These are phyloP conservation scores for Cyanoliseus patagonus DNA, from an alignment of 2,113 vertebrate species.

Conservation along the genomic window DNA sequence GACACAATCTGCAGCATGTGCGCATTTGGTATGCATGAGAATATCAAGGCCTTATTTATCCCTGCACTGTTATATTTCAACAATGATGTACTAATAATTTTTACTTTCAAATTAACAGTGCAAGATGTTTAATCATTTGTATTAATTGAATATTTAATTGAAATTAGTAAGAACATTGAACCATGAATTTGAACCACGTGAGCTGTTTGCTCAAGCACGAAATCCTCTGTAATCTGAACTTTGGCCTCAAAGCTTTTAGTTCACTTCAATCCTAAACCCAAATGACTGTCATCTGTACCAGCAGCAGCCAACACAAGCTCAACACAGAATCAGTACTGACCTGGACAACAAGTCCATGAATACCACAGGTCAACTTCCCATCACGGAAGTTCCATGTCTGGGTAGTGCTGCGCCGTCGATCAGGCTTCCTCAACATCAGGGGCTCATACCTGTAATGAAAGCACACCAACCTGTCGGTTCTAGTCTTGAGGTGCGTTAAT, in stretches of 20 bases:
- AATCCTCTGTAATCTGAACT: background rate
- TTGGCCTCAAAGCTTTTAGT: background rate
- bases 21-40: background rate
- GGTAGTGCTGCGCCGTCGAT: constrained; percentile 89
- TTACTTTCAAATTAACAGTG: background rate
- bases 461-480: rapidly evolving
- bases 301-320: background rate
- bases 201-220: background rate
- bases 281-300: background rate
- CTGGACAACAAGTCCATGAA: constrained; percentile 92
- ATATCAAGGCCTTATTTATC: background rate
- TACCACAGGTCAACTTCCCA: constrained; percentile 89
- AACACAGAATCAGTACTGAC: constrained; percentile 34
- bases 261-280: background rate
- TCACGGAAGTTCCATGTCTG: constrained; percentile 94
- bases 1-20: background rate
- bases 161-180: background rate
- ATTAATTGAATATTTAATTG: background rate
- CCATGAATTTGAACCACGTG: background rate
- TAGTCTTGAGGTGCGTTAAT: background rate
- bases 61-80: background rate
- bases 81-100: background rate
- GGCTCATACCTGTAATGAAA: constrained; percentile 85
- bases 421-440: constrained; percentile 89
- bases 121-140: background rate